Conservation (phyloP, 2,797 vertebrate genomes). For the Uromys caudimaculatus region DNA sequence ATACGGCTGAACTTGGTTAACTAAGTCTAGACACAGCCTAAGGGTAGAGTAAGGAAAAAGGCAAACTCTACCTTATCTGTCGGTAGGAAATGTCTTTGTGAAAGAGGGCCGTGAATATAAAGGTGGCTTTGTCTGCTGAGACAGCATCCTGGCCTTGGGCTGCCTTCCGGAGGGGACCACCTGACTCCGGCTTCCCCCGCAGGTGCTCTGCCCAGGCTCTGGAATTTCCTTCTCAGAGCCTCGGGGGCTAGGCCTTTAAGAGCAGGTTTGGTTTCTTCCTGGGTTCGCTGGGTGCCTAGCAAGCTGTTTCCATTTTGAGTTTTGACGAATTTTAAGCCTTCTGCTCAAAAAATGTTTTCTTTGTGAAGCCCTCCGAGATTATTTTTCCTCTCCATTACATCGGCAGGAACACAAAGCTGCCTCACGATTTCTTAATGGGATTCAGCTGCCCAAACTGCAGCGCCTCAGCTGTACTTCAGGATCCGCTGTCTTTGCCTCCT, state of each 20-base stretch:
- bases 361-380: conserved; percentile 61
- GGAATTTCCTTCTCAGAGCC: not conserved
- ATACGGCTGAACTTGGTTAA: conserved; percentile 38
- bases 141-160: not conserved
- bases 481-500: not conserved
- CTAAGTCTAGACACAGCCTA: conserved; percentile 36
- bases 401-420: conserved; percentile 51
- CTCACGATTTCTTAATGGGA: conserved; percentile 71
- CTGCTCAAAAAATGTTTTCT: conserved; percentile 70
- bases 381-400: conserved; percentile 55
- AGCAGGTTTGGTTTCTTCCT: not conserved
- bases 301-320: conserved; percentile 30
- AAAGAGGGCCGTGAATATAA: not conserved
- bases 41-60: not conserved
- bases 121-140: not conserved
- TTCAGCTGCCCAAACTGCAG: conserved; percentile 66
- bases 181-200: not conserved
- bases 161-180: not conserved
- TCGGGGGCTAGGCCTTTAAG: not conserved
- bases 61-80: not conserved
- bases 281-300: not conserved
- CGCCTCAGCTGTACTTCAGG: not conserved
- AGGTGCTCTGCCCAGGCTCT: not conserved
- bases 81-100: not conserved
- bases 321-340: conserved; percentile 52